Percentiles rank a stretch among this genome's conserved stretches.
These are phyloP conservation scores for Eugnorisma glareosa DNA, from an alignment of 2,888 invertebrate genomes.

Conservation along the genomic window DNA sequence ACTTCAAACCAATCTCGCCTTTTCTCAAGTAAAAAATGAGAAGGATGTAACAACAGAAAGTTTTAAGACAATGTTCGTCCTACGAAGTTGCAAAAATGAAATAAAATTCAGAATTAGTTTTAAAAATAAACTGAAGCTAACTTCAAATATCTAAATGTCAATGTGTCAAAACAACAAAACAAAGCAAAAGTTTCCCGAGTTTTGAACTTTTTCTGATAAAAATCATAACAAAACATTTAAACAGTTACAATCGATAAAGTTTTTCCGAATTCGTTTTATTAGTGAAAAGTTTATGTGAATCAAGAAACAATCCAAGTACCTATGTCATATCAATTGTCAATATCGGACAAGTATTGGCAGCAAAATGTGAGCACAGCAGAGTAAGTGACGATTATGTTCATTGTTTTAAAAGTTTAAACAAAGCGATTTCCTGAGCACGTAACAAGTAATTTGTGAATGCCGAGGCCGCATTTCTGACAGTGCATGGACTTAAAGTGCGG, in stretches of 20 bases:
- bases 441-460: not conserved
- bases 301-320: slow-evolving; percentile 13
- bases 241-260: slow-evolving; percentile 23
- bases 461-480: slow-evolving; percentile 29
- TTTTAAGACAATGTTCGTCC: not conserved
- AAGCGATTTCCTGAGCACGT: slow-evolving; percentile 26
- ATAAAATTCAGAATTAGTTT: no score
- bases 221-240: slow-evolving; percentile 24
- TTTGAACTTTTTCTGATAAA: slow-evolving; percentile 5
- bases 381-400: slow-evolving; percentile 28
- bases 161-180: slow-evolving; percentile 24
- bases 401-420: slow-evolving; percentile 9
- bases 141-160: slow-evolving; percentile 20
- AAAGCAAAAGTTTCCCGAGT: slow-evolving; percentile 27
- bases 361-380: slow-evolving; percentile 34
- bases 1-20: no score
- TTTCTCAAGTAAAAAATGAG: no score
- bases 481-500: not conserved
- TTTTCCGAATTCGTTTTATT: slow-evolving; percentile 28
- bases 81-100: not conserved
- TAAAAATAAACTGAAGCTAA: not conserved
- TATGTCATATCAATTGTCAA: slow-evolving; percentile 26
- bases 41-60: not conserved
- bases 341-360: slow-evolving; percentile 39
- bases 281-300: slow-evolving; percentile 24